Conservation (phyloP, 1,140 invertebrate genomes). For the Bactericera cockerelli region DNA sequence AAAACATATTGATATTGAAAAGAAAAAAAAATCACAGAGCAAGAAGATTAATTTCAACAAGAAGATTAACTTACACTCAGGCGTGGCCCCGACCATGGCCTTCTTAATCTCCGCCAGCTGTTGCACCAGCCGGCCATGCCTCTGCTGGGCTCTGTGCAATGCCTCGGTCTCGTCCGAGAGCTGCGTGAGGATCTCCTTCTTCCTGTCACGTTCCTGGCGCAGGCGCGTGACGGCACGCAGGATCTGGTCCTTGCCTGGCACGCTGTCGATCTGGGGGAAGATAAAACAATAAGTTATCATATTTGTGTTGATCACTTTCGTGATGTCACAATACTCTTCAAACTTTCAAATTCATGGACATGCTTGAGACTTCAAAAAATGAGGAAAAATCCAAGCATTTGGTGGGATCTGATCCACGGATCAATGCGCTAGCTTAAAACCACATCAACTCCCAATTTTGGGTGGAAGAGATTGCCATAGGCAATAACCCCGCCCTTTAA, state of each 20-base stretch:
- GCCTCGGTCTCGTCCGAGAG: constrained; percentile 38
- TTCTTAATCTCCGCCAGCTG: constrained; percentile 40
- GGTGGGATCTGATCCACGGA: no score
- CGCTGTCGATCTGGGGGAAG: constrained; percentile 32
- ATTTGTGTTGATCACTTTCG: no score
- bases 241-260: constrained; percentile 35
- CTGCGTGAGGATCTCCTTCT: constrained; percentile 47
- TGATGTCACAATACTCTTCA: not conserved
- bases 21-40: no score
- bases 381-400: no score
- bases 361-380: no score
- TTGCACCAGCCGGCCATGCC: constrained; percentile 34
- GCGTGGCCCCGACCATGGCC: constrained; percentile 36
- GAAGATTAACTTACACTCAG: constrained; percentile 39
- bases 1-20: no score
- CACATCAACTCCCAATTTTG: no score
- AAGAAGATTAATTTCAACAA: no score
- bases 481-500: no score
- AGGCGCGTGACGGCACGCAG: constrained; percentile 50
- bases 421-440: no score
- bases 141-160: constrained; percentile 37
- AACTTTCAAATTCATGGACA: not conserved
- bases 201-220: constrained; percentile 52
- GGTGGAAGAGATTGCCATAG: no score
- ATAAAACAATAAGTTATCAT: constrained; percentile 3